These are phyloP conservation scores for Urocolius indicus DNA, from an alignment of 2,113 vertebrate species.

Conservation along the genomic window DNA sequence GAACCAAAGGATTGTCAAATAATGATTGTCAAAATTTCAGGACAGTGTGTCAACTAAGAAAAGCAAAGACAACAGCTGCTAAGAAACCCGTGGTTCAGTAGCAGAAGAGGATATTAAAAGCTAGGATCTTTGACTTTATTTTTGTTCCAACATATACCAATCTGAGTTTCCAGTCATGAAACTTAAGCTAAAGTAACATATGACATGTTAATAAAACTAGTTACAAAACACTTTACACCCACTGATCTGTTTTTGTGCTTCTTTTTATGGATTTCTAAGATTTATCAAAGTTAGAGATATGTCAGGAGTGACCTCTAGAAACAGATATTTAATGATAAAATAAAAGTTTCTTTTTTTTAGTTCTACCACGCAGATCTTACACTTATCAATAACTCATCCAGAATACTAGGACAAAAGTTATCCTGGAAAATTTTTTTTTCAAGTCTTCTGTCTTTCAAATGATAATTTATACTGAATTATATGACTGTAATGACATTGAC, in stretches of 20 bases:
- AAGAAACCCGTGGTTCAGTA: not conserved
- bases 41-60: not conserved
- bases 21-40: not conserved
- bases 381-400: not conserved
- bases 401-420: not conserved
- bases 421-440: not conserved
- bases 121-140: not conserved
- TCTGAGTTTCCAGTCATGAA: not conserved
- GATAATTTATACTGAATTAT: not conserved
- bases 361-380: not conserved
- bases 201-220: not conserved
- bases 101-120: too few species aligned
- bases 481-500: not conserved
- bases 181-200: not conserved
- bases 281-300: not conserved
- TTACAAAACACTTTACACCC: not conserved
- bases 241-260: not conserved
- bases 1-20: not conserved
- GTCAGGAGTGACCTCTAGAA: not conserved
- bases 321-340: not conserved
- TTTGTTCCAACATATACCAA: not conserved
- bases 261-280: not conserved
- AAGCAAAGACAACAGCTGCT: not conserved
- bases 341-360: not conserved
- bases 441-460: not conserved